Evolutionary conservation across 2,888 invertebrate species (phyloP).

Genomic region (Papilio demoleus): DNA sequence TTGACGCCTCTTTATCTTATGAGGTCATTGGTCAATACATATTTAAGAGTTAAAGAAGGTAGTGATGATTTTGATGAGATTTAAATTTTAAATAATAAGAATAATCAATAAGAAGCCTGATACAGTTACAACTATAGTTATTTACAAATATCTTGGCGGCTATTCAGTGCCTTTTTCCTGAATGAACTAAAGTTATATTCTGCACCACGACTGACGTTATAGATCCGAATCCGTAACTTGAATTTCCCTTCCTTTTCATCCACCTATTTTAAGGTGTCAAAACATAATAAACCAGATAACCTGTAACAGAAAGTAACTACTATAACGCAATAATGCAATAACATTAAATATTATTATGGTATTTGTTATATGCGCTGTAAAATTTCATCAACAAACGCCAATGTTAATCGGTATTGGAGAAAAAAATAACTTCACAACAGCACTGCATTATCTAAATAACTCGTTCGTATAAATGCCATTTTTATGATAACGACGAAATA

Average conservation of each 20-base stretch:
- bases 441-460: conserved; percentile 25
- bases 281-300: neutral
- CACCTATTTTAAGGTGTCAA: neutral
- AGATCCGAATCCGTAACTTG: neutral
- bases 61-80: too few relatives aligned
- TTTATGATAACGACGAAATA: conserved; percentile 14
- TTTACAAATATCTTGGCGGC: too few relatives aligned
- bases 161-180: too few relatives aligned
- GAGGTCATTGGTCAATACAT: neutral
- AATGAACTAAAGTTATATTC: too few relatives aligned
- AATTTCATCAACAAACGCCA: conserved; percentile 29
- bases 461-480: conserved; percentile 14
- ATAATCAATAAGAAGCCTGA: too few relatives aligned
- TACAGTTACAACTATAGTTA: too few relatives aligned
- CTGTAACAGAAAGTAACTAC: neutral
- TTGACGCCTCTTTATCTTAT: conserved; percentile 52
- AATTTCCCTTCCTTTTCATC: neutral
- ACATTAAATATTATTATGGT: conserved; percentile 13
- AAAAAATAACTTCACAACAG: conserved; percentile 27
- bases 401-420: conserved; percentile 21
- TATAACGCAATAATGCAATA: conserved; percentile 11
- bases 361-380: conserved; percentile 23
- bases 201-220: too few relatives aligned
- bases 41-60: neutral
- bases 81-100: too few relatives aligned